Conservation (phyloP, 2,888 invertebrate species). For the Horisme vitalbata region DNA sequence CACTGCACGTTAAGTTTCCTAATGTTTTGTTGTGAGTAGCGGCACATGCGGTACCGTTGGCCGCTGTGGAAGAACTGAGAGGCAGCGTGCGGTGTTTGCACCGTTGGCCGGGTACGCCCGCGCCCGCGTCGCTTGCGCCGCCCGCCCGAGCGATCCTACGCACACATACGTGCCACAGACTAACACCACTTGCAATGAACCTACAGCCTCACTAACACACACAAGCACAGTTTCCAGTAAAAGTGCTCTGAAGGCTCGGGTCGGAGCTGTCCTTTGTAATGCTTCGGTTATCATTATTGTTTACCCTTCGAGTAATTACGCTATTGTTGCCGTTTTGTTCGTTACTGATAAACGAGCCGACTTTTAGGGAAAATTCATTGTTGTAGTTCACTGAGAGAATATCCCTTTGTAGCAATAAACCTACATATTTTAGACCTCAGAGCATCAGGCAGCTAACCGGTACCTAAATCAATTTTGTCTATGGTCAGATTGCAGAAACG, state of each 20-base stretch:
- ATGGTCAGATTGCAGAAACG: too few species aligned
- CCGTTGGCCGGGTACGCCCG: slow-evolving; percentile 80
- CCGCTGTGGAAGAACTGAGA: slow-evolving; percentile 79
- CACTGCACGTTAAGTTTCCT: slow-evolving; percentile 76
- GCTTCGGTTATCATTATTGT: slow-evolving; percentile 35
- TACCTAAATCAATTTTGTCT: too few species aligned
- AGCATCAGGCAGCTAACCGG: too few species aligned
- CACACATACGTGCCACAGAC: slow-evolving; percentile 53
- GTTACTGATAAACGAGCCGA: slow-evolving; percentile 21
- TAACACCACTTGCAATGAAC: too few species aligned
- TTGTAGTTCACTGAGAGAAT: background rate
- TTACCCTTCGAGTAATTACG: slow-evolving; percentile 38
- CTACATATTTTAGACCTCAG: background rate
- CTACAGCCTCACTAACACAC: slow-evolving; percentile 44
- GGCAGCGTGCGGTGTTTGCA: slow-evolving; percentile 75
- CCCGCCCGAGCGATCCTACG: slow-evolving; percentile 61
- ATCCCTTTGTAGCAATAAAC: background rate
- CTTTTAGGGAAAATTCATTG: slow-evolving; percentile 13
- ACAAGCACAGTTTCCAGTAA: slow-evolving; percentile 71
- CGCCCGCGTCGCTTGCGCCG: slow-evolving; percentile 65
- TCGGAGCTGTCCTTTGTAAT: slow-evolving; percentile 43
- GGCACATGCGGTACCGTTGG: slow-evolving; percentile 81
- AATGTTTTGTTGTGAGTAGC: slow-evolving; percentile 75
- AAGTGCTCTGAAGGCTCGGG: slow-evolving; percentile 64
- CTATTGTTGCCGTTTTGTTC: slow-evolving; percentile 30